Conservation (phyloP, 2,113 vertebrate genomes). For the Coryphaenoides rupestris region DNA sequence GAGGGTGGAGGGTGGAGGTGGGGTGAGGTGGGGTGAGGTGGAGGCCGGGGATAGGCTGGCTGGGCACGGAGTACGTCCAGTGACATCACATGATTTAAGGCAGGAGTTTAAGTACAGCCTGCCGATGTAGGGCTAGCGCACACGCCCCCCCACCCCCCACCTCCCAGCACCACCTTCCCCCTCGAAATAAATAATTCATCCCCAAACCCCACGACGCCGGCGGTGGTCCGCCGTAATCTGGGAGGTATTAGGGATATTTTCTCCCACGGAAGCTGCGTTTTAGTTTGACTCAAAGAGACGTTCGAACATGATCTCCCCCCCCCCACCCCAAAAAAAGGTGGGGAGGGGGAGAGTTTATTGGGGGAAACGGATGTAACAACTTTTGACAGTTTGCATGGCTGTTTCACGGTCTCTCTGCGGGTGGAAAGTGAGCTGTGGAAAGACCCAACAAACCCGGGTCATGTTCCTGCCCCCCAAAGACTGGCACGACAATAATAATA, state of each 20-base stretch:
- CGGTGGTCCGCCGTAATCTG: slow-evolving; percentile 55
- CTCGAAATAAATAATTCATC: slow-evolving; percentile 39
- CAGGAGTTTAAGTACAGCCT: slow-evolving; percentile 51
- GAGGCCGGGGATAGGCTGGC: slow-evolving; percentile 5
- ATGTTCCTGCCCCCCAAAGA: too few relatives aligned
- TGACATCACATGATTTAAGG: slow-evolving; percentile 73
- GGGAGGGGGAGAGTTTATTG: background rate
- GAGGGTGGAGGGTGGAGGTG: too few relatives aligned
- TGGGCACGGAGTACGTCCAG: slow-evolving; percentile 42
- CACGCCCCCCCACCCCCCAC: background rate
- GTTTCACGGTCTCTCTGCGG: too few relatives aligned
- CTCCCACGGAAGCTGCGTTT: slow-evolving; percentile 28
- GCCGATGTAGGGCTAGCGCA: slow-evolving; percentile 31
- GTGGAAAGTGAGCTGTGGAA: background rate
- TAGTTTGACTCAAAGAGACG: slow-evolving; percentile 32
- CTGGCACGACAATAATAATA: too few relatives aligned
- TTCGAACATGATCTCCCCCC: slow-evolving; percentile 22
- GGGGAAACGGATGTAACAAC: slow-evolving; percentile 2
- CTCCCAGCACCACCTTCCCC: background rate
- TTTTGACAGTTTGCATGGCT: background rate
- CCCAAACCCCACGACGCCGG: slow-evolving; percentile 27
- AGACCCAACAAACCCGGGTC: background rate
- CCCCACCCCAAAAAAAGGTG: slow-evolving; percentile 6
- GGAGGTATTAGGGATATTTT: slow-evolving; percentile 39
- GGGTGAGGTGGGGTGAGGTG: too few relatives aligned